phyloP scores from a whole-genome alignment of 2,113 vertebrate genomes.

The Hoplias malabaricus region DNA sequence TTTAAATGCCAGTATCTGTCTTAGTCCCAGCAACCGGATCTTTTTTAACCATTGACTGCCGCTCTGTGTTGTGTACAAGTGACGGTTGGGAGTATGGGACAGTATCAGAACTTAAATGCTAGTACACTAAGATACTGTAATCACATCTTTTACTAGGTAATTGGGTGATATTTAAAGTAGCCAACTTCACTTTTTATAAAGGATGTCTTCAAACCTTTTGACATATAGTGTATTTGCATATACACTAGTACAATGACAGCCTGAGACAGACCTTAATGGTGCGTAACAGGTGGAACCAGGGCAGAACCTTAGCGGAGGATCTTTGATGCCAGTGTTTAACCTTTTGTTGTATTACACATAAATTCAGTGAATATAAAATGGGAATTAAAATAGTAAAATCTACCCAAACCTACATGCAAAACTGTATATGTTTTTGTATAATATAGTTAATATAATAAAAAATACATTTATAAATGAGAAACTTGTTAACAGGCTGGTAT shows the following conservation, averaged over 20 bases:
- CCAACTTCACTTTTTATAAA: too few species aligned
- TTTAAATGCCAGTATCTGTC: not conserved
- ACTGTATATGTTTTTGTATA: not conserved
- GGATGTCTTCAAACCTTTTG: too few species aligned
- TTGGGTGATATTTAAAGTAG: too few species aligned
- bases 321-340: not conserved
- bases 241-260: too few species aligned
- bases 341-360: too few species aligned
- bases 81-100: not conserved
- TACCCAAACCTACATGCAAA: not conserved
- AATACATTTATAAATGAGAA: too few species aligned
- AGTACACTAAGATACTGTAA: not conserved
- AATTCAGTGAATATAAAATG: not conserved
- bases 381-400: not conserved
- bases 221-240: too few species aligned
- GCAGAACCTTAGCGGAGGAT: not conserved
- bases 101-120: not conserved
- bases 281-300: too few species aligned
- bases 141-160: too few species aligned
- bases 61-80: not conserved
- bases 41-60: not conserved
- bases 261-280: too few species aligned
- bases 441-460: too few species aligned
- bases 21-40: not conserved
- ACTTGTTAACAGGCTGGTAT: too few species aligned